A percentile compares a stretch with the other conserved stretches of the same genome.
Conservation (phyloP, 2,797 vertebrate genomes). For the Eutrigla gurnardus region DNA sequence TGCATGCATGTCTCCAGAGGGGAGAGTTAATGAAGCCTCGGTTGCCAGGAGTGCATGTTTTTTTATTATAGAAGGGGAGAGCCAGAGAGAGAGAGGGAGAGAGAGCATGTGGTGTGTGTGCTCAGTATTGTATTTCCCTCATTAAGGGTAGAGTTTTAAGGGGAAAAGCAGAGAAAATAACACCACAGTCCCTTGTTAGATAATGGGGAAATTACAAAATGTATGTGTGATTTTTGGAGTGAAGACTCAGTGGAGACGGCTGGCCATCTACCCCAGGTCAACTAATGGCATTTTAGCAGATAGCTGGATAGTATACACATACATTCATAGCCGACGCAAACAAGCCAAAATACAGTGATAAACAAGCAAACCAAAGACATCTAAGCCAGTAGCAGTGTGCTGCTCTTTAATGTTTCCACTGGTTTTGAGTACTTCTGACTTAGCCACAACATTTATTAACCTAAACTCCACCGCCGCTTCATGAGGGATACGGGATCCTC, state of each 20-base stretch:
- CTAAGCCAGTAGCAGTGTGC: neutral
- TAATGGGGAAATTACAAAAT: slow-evolving; percentile 40
- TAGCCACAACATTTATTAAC: slow-evolving; percentile 54
- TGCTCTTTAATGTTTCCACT: slow-evolving; percentile 19
- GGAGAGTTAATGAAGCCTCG: slow-evolving; percentile 73
- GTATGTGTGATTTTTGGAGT: slow-evolving; percentile 18
- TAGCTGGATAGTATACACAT: neutral
- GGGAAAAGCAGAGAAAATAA: slow-evolving; percentile 26
- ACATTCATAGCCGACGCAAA: neutral
- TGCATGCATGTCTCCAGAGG: slow-evolving; percentile 73
- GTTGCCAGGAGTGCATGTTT: slow-evolving; percentile 68
- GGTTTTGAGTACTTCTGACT: slow-evolving; percentile 28
- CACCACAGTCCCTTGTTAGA: slow-evolving; percentile 24
- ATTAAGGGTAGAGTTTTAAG: slow-evolving; percentile 56
- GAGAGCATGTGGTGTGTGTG: slow-evolving; percentile 30
- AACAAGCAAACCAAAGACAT: slow-evolving; percentile 16
- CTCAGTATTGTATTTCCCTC: slow-evolving; percentile 52
- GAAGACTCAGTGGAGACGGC: slow-evolving; percentile 22
- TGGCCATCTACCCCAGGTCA: neutral
- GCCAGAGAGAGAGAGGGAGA: slow-evolving; percentile 19
- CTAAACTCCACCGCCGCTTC: slow-evolving; percentile 41
- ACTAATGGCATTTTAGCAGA: neutral
- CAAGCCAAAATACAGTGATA: neutral
- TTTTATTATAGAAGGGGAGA: slow-evolving; percentile 51
- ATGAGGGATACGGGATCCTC: slow-evolving; percentile 34